phyloP scores from a whole-genome alignment of 2,888 invertebrate genomes.

The Lamellibrachia satsuma region DNA sequence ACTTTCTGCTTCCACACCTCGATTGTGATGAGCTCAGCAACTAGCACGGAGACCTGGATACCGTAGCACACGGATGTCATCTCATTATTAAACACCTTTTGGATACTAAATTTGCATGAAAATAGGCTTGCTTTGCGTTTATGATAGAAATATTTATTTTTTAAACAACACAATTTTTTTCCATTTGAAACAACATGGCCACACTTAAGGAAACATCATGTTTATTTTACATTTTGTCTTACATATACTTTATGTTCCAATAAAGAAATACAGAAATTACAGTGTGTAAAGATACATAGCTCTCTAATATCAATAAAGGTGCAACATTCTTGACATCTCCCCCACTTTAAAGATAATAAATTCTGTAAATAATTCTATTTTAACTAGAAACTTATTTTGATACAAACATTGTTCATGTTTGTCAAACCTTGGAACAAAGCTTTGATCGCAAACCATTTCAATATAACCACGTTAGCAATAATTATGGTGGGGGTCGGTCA shows the following conservation, averaged over 20 bases:
- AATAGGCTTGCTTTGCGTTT: too few species aligned
- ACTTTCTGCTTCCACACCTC: slow-evolving; percentile 87
- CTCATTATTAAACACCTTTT: not conserved
- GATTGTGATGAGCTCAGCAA: slow-evolving; percentile 84
- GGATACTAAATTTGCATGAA: not conserved
- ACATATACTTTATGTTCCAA: too few species aligned
- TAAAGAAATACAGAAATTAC: not conserved
- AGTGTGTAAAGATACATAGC: not conserved
- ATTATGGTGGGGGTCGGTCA: too few species aligned
- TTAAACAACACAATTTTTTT: not conserved
- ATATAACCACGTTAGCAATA: too few species aligned
- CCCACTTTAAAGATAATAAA: too few species aligned
- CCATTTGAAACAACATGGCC: too few species aligned
- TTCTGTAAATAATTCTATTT: not conserved
- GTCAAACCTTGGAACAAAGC: too few species aligned
- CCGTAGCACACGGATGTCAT: slow-evolving; percentile 30
- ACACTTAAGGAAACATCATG: not conserved
- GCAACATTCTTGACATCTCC: not conserved
- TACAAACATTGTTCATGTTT: too few species aligned
- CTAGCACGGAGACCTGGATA: slow-evolving; percentile 75
- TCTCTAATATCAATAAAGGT: not conserved
- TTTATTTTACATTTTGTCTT: not conserved
- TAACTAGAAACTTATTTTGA: too few species aligned
- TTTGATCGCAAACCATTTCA: too few species aligned
- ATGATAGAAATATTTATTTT: not conserved